Base-by-base conservation (phyloP, 2,797 vertebrate genomes). In the Lutra lutra region DNA sequence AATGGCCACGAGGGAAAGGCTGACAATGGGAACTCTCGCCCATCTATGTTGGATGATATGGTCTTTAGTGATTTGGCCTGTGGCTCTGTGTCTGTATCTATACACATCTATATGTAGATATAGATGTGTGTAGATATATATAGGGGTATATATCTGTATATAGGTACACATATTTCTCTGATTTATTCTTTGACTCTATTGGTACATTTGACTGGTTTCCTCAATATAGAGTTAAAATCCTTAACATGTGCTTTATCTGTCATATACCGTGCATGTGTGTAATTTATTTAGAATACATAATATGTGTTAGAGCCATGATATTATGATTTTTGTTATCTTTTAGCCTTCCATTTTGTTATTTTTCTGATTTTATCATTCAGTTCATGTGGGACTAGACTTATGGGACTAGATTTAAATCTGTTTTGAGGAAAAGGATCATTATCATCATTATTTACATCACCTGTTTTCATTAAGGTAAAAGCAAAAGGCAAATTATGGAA, bases 51-150 rank as follows among this genome's bases (percentile, higher is more conserved):
- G 27, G 73, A 46, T 75, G 25, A 75, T 17, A 2, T 29, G 43
- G 46, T 4, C 15, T 32, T 75, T 7, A 46, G 43, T 18, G 27
- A 27, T 8, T 11, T 15, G 1, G 15, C 73, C 8, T 48, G 73
- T 46, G 43, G 25, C 27, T 75, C 25, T 48, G 15, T 48, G 18
- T 43, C 38, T 73, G 5, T 27, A 15, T 73, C 13, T 43, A 27
- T 75, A 12, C 0, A 29, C 18, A 1, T 51, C 18, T n/a, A 21
- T 78, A n/a, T 27, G 3, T 13, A 10, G 18, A 12, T 75, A 25
- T 4, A 4, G 9, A 18, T 8, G 2, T 25, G 48, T 32, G 40
- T 25, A 10, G 15, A 0, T 18, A 0, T 46, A 4, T 2, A 1
- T 3, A n/a, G 15, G 62, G 29, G 32, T 35, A 32, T 38, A 9